Evolutionary conservation across 2,113 vertebrate genomes (phyloP).

Genomic region (Boleophthalmus pectinirostris): DNA sequence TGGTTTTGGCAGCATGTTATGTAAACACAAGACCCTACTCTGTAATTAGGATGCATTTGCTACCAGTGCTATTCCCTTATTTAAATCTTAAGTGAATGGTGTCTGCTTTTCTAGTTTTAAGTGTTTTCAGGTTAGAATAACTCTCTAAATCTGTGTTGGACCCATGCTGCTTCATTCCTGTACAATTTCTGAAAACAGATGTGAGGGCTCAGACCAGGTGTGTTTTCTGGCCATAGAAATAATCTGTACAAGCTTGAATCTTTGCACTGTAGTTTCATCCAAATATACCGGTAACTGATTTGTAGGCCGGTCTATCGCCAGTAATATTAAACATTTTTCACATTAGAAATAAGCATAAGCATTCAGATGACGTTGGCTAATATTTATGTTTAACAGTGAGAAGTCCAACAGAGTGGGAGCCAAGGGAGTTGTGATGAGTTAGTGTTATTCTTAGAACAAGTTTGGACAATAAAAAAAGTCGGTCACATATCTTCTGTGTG

Average conservation of each 20-base stretch:
- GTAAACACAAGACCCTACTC: constrained; percentile 38
- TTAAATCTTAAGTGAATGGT: neutral
- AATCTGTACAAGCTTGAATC: neutral
- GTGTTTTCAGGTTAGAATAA: neutral
- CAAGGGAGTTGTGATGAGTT: neutral
- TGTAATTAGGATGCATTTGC: constrained; percentile 44
- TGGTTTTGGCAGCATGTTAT: constrained; percentile 11
- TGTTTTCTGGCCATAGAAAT: neutral
- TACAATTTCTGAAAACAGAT: neutral
- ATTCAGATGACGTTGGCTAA: neutral
- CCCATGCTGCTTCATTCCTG: constrained; percentile 1
- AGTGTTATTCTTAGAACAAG: neutral
- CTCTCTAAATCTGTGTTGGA: constrained; percentile 1
- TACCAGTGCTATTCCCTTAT: neutral
- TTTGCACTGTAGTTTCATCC: neutral
- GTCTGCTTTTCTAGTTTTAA: constrained; percentile 1
- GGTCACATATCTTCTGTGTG: neutral
- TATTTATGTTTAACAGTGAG: neutral
- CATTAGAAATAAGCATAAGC: neutral
- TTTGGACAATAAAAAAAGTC: neutral
- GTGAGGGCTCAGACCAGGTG: neutral
- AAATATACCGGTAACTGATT: neutral
- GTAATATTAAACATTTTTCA: neutral
- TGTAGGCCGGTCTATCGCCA: neutral
- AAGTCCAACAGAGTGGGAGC: neutral